Base-by-base conservation (phyloP, 37 sponge, comb jelly and placozoan genomes). In the Crambe crambe region DNA sequence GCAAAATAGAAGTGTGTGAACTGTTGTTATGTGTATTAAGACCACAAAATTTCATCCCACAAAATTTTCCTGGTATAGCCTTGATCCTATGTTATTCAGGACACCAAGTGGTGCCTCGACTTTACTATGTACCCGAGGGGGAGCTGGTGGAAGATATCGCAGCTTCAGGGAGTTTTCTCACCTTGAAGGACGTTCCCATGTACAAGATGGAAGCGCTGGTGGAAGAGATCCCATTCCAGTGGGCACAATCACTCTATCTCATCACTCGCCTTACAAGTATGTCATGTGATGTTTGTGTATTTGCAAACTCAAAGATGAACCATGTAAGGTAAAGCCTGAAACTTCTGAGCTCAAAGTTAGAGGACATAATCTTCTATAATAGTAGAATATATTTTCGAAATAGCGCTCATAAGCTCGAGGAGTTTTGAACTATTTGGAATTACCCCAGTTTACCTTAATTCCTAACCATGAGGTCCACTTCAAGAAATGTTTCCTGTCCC, bases 221-320 rank as follows among this genome's bases (percentile, higher is more conserved):
- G 26, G 89, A 92, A 56, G 15, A 58, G n/a, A 44, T 70, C 34
- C 90, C 88, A 0, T 95, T 91, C 37, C 83, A 91, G 22, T 86
- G 86, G 95, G 89, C 88, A 32, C 91, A 91, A 56, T 62, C 92
- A 26, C 83, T 95, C 30, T 91, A 85, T 69, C 35, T 89, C 63
- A 85, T 87, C 1, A 80, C 89, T 21, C 74, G 73, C 39, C 68
- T 95, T 1, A 71, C 92, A 25, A 72, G 91, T 90, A 72, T 44
- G 95, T 8, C 21, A 68, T 68, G 22, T 23, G 4, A 61, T 61
- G 6, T 20, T 61, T 61, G 30, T 61, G 63, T 47, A 12, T 6
- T 47, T 47, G 12, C n/a, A n/a, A n/a, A n/a, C n/a, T n/a, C n/a
- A n/a, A n/a, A n/a, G n/a, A n/a, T n/a, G n/a, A n/a, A n/a, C n/a